Evolutionary conservation across 2,797 vertebrate genomes (phyloP).

Genomic region (Tauraco hartlaubi): DNA sequence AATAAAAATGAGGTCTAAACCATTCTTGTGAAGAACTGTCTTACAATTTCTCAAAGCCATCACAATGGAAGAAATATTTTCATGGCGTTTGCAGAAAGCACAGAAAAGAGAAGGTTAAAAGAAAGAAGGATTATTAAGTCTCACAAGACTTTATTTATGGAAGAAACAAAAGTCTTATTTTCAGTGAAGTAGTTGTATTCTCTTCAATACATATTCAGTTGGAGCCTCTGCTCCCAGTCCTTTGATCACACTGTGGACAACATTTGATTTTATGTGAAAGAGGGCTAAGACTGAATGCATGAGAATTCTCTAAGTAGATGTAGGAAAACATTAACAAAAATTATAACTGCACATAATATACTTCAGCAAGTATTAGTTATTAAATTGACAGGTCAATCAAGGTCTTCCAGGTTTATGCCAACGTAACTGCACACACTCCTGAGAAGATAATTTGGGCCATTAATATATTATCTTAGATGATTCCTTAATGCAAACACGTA

Average conservation of each 20-base stretch:
- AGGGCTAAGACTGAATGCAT: background rate
- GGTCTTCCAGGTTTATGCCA: constrained; percentile 29
- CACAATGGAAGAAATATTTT: background rate
- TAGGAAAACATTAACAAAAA: constrained; percentile 23
- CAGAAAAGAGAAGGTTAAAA: background rate
- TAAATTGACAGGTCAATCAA: constrained; percentile 35
- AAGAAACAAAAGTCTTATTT: background rate
- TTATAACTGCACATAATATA: background rate
- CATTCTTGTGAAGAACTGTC: background rate
- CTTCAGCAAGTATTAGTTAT: constrained; percentile 20
- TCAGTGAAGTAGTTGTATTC: background rate
- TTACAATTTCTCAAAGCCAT: background rate
- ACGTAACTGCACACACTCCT: background rate
- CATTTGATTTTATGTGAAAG: background rate
- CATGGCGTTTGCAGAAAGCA: background rate
- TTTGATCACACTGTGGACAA: background rate
- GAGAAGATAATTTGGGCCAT: constrained; percentile 17
- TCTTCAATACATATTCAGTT: background rate
- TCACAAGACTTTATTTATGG: background rate
- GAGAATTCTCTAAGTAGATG: background rate
- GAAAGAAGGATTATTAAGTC: background rate
- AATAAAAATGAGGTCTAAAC: background rate
- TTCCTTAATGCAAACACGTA: background rate
- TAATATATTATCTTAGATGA: constrained; percentile 20
- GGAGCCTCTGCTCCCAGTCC: background rate